A percentile compares a stretch with the other conserved stretches of the same genome.
Evolutionary conservation across 2,797 vertebrate species (phyloP).

Genomic region (Morus bassanus): DNA sequence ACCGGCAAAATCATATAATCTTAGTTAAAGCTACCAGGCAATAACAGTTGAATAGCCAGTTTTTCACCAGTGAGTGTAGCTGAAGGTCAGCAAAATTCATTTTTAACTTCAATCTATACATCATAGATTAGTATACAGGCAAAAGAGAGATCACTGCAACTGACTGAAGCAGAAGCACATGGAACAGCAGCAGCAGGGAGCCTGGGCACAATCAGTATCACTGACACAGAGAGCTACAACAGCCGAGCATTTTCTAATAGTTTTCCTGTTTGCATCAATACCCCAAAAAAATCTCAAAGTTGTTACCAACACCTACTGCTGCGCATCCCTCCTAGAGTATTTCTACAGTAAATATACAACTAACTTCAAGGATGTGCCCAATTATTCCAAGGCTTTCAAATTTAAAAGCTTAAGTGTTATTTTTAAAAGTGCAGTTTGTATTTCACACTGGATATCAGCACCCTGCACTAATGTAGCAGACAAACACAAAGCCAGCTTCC

Average conservation of each 20-base stretch:
- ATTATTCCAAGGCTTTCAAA: neutral
- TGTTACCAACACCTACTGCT: neutral
- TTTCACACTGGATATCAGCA: neutral
- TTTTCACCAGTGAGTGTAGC: neutral
- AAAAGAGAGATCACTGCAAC: neutral
- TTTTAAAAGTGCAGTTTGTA: neutral
- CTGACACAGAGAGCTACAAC: neutral
- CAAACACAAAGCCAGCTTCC: slow-evolving; percentile 42
- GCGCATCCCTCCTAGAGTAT: neutral
- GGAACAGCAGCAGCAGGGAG: neutral
- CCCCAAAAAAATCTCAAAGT: neutral
- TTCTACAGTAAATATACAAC: neutral
- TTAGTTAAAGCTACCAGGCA: neutral
- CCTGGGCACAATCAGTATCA: neutral
- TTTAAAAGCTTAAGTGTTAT: neutral
- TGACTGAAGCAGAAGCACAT: neutral
- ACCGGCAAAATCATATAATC: neutral
- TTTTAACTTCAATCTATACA: neutral
- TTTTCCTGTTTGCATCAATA: neutral
- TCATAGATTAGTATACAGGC: neutral
- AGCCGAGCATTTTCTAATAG: neutral
- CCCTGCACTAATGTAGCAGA: neutral
- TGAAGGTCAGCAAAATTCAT: neutral
- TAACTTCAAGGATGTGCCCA: neutral
- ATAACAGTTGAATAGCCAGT: neutral